Percentiles rank a stretch among this genome's conserved stretches.
Evolutionary conservation across 2,888 invertebrate species (phyloP).

Genomic region (Tetrapedia diversipes): DNA sequence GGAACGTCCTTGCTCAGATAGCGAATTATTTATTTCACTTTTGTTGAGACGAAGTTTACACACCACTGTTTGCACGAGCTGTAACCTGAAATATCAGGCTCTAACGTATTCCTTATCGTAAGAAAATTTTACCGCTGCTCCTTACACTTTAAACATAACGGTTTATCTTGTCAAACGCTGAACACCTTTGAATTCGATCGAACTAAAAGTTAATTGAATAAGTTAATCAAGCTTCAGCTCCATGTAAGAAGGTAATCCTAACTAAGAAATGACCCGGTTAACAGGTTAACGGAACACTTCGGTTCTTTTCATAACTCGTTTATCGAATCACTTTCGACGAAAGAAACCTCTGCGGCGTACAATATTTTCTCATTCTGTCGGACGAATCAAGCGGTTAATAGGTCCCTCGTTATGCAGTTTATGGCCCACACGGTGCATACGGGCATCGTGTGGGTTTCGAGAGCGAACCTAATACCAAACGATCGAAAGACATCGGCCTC

Average conservation of each 20-base stretch:
- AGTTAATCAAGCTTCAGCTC: no score
- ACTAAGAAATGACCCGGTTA: no score
- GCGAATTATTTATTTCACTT: not conserved
- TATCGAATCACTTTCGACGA: not conserved
- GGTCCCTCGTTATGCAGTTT: conserved; percentile 37
- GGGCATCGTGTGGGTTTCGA: conserved; percentile 50
- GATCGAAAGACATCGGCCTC: conserved; percentile 48
- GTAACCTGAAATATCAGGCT: not conserved
- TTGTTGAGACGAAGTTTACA: no score
- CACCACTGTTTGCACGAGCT: not conserved
- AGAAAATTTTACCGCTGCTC: not conserved
- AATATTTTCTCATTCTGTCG: conserved; percentile 42
- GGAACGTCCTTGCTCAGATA: conserved; percentile 7
- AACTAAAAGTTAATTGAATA: no score
- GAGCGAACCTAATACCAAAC: conserved; percentile 25
- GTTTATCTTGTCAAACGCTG: no score
- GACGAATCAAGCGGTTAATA: conserved; percentile 35
- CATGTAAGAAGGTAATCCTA: no score
- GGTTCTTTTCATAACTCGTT: not conserved
- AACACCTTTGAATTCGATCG: no score
- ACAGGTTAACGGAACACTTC: conserved; percentile 1
- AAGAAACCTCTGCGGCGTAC: not conserved
- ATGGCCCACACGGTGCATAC: conserved; percentile 34
- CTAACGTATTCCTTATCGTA: not conserved
- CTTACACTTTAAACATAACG: no score